phyloP scores from a whole-genome alignment of 2,888 invertebrate species.

The Chorisops tibialis region DNA sequence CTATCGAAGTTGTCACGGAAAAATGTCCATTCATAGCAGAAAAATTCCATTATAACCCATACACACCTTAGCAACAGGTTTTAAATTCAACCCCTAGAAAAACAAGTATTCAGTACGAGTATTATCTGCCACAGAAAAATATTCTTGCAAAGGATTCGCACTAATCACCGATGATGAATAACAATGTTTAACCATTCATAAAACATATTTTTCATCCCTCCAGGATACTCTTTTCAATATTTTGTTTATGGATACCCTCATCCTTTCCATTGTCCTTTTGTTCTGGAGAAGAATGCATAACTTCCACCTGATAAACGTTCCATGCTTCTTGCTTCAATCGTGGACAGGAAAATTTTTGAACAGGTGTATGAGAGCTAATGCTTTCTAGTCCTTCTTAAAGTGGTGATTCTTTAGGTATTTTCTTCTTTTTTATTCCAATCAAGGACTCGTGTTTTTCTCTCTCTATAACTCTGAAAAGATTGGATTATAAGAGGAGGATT shows the following conservation, averaged over 20 bases:
- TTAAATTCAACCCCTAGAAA: too few relatives aligned
- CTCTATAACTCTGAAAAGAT: constrained; percentile 4
- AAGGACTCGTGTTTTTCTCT: neutral
- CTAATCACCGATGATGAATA: neutral
- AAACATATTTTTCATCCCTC: constrained; percentile 19
- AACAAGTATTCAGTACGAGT: too few relatives aligned
- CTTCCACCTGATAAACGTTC: constrained; percentile 20
- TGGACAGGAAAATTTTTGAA: constrained; percentile 16
- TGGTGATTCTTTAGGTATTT: neutral
- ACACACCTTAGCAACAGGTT: too few relatives aligned
- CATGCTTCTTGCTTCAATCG: constrained; percentile 2
- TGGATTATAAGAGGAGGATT: constrained; percentile 8
- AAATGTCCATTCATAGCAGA: too few relatives aligned
- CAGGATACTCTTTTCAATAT: constrained; percentile 13
- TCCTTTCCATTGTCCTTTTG: constrained; percentile 20
- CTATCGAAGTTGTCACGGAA: too few relatives aligned
- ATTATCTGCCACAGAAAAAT: too few relatives aligned
- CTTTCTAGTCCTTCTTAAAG: neutral
- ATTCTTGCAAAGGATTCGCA: too few relatives aligned
- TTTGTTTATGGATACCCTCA: constrained; percentile 15
- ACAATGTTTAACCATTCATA: constrained; percentile 17
- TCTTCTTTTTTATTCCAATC: neutral
- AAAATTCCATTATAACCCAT: too few relatives aligned
- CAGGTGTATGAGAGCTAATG: constrained; percentile 17
- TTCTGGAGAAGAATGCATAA: constrained; percentile 9